phyloP scores from a whole-genome alignment of 2,113 vertebrate species.

The Crotalus viridis region DNA sequence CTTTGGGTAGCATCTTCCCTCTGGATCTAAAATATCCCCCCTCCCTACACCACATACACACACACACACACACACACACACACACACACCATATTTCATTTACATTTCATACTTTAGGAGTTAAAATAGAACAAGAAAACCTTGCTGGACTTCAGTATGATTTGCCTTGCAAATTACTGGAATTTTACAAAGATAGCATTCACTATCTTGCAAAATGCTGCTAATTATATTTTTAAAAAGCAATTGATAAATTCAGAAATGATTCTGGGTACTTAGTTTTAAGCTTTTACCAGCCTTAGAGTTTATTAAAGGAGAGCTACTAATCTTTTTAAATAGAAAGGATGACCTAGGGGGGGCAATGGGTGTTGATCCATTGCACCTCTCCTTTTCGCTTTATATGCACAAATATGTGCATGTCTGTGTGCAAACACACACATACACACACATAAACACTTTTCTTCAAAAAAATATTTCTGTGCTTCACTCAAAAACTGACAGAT shows the following conservation, averaged over 20 bases:
- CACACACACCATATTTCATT: background rate
- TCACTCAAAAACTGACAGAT: constrained; percentile 1
- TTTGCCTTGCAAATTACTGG: background rate
- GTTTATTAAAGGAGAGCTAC: constrained; percentile 47
- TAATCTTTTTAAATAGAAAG: constrained; percentile 46
- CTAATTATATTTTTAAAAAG: background rate
- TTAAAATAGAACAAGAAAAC: background rate
- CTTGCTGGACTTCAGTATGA: background rate
- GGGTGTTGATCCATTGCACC: constrained; percentile 14
- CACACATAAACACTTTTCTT: constrained; percentile 18
- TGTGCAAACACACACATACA: background rate
- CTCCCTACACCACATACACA: no score
- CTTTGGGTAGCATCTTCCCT: background rate
- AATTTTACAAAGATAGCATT: constrained; percentile 15
- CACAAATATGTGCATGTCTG: constrained; percentile 2
- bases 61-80: no score
- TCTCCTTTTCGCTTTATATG: constrained; percentile 17
- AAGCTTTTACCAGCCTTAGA: constrained; percentile 45
- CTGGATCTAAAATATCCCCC: background rate
- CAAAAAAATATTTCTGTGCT: constrained; percentile 33
- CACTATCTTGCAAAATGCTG: background rate
- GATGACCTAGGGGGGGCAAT: constrained; percentile 38
- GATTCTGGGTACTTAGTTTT: constrained; percentile 26
- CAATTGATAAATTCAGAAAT: constrained; percentile 41
- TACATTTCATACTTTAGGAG: background rate